Evolutionary conservation across 2,797 vertebrate species (phyloP), one percentile per base, ranked within the genome.

Genomic region (Calcarius lapponicus): DNA sequence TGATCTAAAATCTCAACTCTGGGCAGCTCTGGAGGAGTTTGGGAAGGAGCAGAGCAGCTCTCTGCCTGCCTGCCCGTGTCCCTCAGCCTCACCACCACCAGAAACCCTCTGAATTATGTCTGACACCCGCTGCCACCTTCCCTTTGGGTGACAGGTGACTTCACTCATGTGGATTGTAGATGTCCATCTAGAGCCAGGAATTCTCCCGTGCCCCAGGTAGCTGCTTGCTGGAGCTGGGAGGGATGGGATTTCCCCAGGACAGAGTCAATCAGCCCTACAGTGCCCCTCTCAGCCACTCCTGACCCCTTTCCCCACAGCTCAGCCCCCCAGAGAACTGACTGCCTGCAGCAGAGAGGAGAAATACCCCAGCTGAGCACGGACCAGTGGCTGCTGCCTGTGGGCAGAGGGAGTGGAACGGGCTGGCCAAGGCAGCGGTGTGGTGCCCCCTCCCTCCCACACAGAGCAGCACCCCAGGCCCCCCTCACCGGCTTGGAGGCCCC

Each of bases 401-500:
- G 64, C 64, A 53, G 34, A 17, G 53, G 56, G 40, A 76, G 13
- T 6, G 40, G 51, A 24, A 32, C 1, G 0, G 7, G 70, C 34
- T 0, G 13, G 8, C 25, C 3, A 2, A 34, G 50, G 64, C 60
- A 36, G 62, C 83, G 76, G 80, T 0, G 54, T 0, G 6, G 45
- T 34, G 57, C 51, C 88, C 90, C 66, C 26, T 75, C 81, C 91
- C 84, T 75, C 81, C 91, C 84, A 31, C 8, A 0, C 11, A n/a
- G 2, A 10, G 66, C 78, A 92, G 80, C 60, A 17, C 72, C 83
- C 78, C 17, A 4, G 24, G 2, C 40, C 58, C 16, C 51, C 56
- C 98, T 97, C 98, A 99, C 99, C 97, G 99, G 99, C 97, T 99
- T 99, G 91, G 98, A 88, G 48, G 97, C 84, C 64, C 96, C 97